Percentiles rank a stretch among this genome's conserved stretches.
These are phyloP conservation scores for Turritopsis rubra DNA, from an alignment of 30 jellyfish, hydroid and myxozoan species.

Conservation along the genomic window DNA sequence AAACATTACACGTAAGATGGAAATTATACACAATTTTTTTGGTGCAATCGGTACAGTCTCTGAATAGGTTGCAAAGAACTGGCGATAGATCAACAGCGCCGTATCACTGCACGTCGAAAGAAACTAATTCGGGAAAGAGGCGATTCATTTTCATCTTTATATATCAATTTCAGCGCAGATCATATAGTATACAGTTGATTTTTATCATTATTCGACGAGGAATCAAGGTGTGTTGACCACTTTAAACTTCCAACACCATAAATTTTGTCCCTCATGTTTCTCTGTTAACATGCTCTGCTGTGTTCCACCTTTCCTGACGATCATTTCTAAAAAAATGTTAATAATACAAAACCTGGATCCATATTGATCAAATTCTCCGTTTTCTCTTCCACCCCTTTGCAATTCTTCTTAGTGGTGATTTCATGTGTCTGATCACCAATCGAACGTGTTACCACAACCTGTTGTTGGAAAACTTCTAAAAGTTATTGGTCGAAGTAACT, in stretches of 20 bases:
- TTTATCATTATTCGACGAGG: neutral
- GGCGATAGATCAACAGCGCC: neutral
- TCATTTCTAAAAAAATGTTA: no score
- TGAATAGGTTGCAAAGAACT: no score
- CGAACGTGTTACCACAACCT: constrained; percentile 28
- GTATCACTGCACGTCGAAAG: neutral
- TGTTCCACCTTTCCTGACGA: no score
- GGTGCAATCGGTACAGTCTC: no score
- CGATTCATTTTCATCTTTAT: neutral
- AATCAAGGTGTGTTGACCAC: neutral
- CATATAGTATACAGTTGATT: neutral
- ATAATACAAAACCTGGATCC: constrained; percentile 18
- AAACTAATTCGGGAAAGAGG: neutral
- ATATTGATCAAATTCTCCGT: constrained; percentile 26
- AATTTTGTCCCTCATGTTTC: neutral
- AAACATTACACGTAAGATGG: no score
- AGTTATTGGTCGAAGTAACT: no score
- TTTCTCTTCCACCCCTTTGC: neutral
- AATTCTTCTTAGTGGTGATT: neutral
- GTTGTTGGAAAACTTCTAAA: no score
- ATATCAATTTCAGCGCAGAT: neutral
- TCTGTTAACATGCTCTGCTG: neutral
- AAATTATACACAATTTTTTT: no score
- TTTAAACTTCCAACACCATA: neutral
- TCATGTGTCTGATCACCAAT: constrained; percentile 35